These are phyloP conservation scores for Meandrusa payeni DNA, from an alignment of 2,888 invertebrate species.

Conservation along the genomic window DNA sequence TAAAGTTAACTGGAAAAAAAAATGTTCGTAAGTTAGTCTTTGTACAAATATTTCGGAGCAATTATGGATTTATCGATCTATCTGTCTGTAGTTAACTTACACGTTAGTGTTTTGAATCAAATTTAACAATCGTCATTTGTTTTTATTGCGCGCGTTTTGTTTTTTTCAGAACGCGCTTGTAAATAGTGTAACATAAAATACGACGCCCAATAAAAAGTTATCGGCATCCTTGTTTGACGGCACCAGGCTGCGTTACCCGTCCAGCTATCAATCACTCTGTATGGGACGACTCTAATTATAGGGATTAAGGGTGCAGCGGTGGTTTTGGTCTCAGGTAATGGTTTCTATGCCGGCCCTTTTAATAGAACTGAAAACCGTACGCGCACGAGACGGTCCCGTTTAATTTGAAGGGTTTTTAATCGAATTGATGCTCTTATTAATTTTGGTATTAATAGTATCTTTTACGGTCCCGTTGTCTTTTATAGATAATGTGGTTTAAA, in stretches of 20 bases:
- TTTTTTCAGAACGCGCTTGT: slow-evolving; percentile 3
- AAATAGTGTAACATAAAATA: slow-evolving; percentile 17
- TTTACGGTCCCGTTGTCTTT: not conserved
- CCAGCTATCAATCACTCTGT: slow-evolving; percentile 70
- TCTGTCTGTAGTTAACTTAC: no score
- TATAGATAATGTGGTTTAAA: no score
- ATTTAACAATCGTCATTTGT: no score
- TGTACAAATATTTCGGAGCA: no score
- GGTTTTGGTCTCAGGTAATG: slow-evolving; percentile 59
- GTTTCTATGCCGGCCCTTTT: slow-evolving; percentile 47
- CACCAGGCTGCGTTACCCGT: slow-evolving; percentile 43
- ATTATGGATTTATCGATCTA: no score
- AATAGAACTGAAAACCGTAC: slow-evolving; percentile 47
- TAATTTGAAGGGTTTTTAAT: slow-evolving; percentile 58
- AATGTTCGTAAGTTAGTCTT: no score
- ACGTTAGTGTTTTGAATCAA: no score
- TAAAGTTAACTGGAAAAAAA: no score
- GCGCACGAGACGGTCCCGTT: slow-evolving; percentile 36
- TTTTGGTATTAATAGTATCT: slow-evolving; percentile 8
- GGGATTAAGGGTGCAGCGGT: slow-evolving; percentile 62
- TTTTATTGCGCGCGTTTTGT: not conserved
- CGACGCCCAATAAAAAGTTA: slow-evolving; percentile 52
- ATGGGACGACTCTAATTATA: slow-evolving; percentile 74
- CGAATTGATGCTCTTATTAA: slow-evolving; percentile 24
- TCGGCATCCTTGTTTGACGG: slow-evolving; percentile 67